Evolutionary conservation across 2,113 vertebrate species (phyloP).

Genomic region (Chelonoidis abingdonii): DNA sequence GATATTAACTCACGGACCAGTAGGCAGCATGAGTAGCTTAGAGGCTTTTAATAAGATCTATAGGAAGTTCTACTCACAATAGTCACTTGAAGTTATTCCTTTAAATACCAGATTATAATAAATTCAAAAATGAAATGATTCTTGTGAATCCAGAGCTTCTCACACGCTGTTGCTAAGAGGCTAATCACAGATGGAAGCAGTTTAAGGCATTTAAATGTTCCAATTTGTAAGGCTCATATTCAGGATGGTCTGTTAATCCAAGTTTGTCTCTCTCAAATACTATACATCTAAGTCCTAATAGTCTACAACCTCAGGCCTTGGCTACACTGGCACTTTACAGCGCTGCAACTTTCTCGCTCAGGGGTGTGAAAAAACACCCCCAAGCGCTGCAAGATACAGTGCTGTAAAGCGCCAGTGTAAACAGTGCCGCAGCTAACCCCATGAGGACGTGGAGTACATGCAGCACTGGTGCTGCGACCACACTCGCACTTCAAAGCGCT

Average conservation of each 20-base stretch:
- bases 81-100: neutral
- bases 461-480: too few species aligned
- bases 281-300: neutral
- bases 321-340: too few species aligned
- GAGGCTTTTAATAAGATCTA: neutral
- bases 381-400: too few species aligned
- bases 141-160: neutral
- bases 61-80: neutral
- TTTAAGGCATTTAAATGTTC: neutral
- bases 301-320: neutral
- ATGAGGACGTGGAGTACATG: too few species aligned
- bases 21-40: neutral
- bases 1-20: neutral
- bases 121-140: neutral
- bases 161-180: neutral
- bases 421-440: too few species aligned
- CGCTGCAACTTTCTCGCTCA: too few species aligned
- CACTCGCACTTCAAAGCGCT: too few species aligned
- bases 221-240: neutral
- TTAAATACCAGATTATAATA: rapidly evolving
- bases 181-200: neutral
- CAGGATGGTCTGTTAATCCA: neutral
- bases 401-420: too few species aligned
- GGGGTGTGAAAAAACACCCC: too few species aligned
- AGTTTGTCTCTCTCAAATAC: neutral